Percentiles rank a stretch among this genome's conserved stretches.
phyloP scores from a whole-genome alignment of 2,888 invertebrate species.

The Pyrrhopygopsis socrates region DNA sequence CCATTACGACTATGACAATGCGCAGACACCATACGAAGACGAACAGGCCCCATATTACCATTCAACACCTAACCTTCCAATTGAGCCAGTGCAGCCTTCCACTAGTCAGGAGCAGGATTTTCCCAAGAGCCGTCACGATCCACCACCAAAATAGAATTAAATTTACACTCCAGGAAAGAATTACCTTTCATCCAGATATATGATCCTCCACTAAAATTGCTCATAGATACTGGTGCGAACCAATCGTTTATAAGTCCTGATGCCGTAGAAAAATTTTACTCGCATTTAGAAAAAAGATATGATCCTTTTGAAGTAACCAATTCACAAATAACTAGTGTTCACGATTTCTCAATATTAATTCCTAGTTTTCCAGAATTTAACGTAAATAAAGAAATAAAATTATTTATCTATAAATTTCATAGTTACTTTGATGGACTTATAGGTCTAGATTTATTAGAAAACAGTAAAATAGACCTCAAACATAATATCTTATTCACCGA shows the following conservation, averaged over 20 bases:
- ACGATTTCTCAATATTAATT: conserved; percentile 81
- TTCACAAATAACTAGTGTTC: conserved; percentile 9
- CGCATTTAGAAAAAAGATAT: neutral
- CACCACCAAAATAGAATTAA: conserved; percentile 60
- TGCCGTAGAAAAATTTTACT: conserved; percentile 56
- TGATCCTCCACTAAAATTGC: conserved; percentile 62
- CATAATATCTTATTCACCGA: conserved; percentile 57
- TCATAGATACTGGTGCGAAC: conserved; percentile 56
- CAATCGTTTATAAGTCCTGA: conserved; percentile 83
- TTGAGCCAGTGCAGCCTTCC: neutral
- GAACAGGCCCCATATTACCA: too few species aligned
- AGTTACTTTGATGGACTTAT: conserved; percentile 57
- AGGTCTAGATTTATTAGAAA: conserved; percentile 76
- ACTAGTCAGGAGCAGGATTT: conserved; percentile 10
- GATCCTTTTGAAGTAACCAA: conserved; percentile 54
- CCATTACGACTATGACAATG: too few species aligned
- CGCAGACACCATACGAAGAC: too few species aligned
- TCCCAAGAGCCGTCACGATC: neutral
- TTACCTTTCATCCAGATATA: conserved; percentile 62
- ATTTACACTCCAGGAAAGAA: conserved; percentile 59
- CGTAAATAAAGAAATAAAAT: conserved; percentile 16
- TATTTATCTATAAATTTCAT: conserved; percentile 45
- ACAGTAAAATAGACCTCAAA: conserved; percentile 77
- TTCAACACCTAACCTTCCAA: too few species aligned
- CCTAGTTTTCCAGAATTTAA: conserved; percentile 79